Percentiles rank a stretch among this genome's conserved stretches.
Evolutionary conservation across 2,797 vertebrate genomes (phyloP).

Genomic region (Spatula clypeata): DNA sequence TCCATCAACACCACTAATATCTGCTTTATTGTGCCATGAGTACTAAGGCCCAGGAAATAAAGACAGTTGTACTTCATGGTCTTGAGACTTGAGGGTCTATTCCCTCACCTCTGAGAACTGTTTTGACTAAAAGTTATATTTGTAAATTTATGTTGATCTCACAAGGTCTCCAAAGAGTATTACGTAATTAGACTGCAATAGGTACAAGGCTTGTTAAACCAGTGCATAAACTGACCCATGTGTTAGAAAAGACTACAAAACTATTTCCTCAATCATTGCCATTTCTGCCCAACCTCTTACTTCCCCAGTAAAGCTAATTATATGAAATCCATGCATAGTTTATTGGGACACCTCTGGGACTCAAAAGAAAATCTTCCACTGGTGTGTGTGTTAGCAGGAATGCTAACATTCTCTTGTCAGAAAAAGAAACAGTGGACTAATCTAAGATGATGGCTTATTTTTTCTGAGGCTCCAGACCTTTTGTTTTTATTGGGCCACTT

Average conservation of each 20-base stretch:
- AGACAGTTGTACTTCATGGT: background rate
- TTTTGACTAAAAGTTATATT: background rate
- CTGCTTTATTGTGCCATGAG: accelerated
- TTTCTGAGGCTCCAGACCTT: background rate
- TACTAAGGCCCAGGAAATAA: background rate
- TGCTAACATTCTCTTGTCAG: background rate
- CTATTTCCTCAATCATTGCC: background rate
- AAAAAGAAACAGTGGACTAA: background rate
- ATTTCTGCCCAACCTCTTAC: constrained; percentile 22
- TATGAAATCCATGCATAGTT: background rate
- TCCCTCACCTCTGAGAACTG: background rate
- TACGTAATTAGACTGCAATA: constrained; percentile 11
- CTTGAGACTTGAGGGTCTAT: background rate
- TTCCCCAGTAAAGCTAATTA: background rate
- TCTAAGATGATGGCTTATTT: background rate
- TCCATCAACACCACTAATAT: accelerated
- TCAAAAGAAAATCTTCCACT: background rate
- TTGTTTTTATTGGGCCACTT: background rate
- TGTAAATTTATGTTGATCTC: background rate
- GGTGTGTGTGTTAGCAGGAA: background rate
- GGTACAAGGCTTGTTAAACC: background rate
- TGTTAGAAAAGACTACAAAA: constrained; percentile 47
- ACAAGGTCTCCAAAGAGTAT: background rate
- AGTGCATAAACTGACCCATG: background rate
- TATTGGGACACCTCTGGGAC: background rate